A percentile compares a stretch with the other conserved stretches of the same genome.
phyloP scores from a whole-genome alignment of 2,113 vertebrate species.

The Notechis scutatus region DNA sequence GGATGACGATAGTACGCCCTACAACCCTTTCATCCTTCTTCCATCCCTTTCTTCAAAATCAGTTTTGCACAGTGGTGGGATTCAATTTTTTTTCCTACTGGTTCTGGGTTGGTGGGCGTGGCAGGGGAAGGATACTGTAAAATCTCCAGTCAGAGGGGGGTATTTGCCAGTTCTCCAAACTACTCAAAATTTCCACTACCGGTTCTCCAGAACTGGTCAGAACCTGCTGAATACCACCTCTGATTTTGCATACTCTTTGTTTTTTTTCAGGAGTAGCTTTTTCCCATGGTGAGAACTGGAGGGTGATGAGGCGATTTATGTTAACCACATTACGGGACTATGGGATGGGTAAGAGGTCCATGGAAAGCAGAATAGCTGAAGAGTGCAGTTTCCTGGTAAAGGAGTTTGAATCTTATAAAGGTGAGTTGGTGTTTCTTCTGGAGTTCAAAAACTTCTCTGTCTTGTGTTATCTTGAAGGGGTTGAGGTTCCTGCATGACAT shows the following conservation, averaged over 20 bases:
- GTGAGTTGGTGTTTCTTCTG: constrained; percentile 3
- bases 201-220: too few relatives aligned
- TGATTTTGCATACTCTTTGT: neutral
- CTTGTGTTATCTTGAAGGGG: neutral
- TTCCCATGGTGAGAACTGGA: constrained; percentile 53
- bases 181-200: too few relatives aligned
- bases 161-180: too few relatives aligned
- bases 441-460: neutral
- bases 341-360: constrained; percentile 45
- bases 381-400: constrained; percentile 46
- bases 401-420: constrained; percentile 36
- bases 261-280: constrained; percentile 46
- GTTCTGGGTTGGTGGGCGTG: too few relatives aligned
- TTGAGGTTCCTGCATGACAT: neutral
- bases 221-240: too few relatives aligned
- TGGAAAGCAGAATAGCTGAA: constrained; percentile 48
- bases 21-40: too few relatives aligned
- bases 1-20: neutral
- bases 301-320: constrained; percentile 52
- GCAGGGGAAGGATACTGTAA: too few relatives aligned
- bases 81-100: too few relatives aligned
- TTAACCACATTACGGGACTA: constrained; percentile 49
- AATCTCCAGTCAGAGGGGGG: too few relatives aligned
- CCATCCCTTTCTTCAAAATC: neutral
- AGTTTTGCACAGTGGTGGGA: neutral